These are phyloP conservation scores for Tokudaia muenninki DNA, from an alignment of 2,797 vertebrate genomes.

Conservation along the genomic window DNA sequence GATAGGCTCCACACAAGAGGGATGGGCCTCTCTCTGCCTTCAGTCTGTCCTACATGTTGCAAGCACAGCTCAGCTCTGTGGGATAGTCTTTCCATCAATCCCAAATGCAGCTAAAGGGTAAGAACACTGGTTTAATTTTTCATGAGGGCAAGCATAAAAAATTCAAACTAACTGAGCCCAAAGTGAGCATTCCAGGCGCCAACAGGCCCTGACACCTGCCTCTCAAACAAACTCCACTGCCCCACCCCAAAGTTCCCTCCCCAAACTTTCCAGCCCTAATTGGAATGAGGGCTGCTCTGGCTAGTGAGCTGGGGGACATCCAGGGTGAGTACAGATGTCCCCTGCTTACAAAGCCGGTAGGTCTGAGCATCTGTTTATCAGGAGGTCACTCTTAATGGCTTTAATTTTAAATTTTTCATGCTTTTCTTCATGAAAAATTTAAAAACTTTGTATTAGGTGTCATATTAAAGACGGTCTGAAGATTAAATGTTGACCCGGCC, in stretches of 20 bases:
- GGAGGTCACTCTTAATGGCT: conserved; percentile 77
- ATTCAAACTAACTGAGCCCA: conserved; percentile 70
- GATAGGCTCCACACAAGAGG: not conserved
- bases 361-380: conserved; percentile 67
- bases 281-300: not conserved
- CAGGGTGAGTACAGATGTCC: not conserved
- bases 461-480: conserved; percentile 47
- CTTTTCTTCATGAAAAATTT: conserved; percentile 81
- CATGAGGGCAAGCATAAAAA: conserved; percentile 79
- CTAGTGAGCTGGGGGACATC: accelerated
- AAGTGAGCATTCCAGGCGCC: conserved; percentile 15
- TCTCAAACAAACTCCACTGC: not conserved
- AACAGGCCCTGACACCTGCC: conserved; percentile 33
- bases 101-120: conserved; percentile 44
- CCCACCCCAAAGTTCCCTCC: not conserved
- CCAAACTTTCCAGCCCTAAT: accelerated
- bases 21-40: not conserved
- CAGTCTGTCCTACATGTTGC: not conserved
- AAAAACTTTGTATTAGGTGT: conserved; percentile 68
- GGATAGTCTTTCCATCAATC: conserved; percentile 66
- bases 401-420: conserved; percentile 84
- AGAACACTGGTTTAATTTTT: conserved; percentile 78
- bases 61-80: conserved; percentile 14
- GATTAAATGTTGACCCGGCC: not conserved
- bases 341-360: not conserved